These are phyloP conservation scores for Leucania comma DNA, from an alignment of 2,888 invertebrate species.

Conservation along the genomic window DNA sequence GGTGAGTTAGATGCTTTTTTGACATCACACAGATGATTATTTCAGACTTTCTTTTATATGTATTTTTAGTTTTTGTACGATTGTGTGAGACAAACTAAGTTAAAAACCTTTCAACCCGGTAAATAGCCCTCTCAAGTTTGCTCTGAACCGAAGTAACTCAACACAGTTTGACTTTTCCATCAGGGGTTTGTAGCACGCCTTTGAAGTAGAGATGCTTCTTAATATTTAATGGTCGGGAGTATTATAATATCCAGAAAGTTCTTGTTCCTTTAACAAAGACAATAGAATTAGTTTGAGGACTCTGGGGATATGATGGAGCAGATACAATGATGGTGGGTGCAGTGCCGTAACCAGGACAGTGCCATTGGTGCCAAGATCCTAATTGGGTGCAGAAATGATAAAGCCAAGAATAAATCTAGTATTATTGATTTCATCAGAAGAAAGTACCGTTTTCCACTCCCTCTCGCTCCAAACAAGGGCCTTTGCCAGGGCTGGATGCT, in stretches of 20 bases:
- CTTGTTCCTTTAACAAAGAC: conserved; percentile 14
- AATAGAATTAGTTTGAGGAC: conserved; percentile 34
- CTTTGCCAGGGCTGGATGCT: too few species aligned
- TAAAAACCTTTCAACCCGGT: conserved; percentile 9
- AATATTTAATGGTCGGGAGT: conserved; percentile 36
- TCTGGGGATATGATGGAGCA: conserved; percentile 11
- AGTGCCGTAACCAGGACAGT: background rate
- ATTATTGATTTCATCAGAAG: too few species aligned
- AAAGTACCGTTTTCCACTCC: too few species aligned
- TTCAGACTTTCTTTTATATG: too few species aligned
- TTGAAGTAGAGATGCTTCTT: conserved; percentile 38
- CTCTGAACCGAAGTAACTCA: conserved; percentile 16
- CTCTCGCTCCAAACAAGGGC: too few species aligned
- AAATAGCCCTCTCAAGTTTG: conserved; percentile 19
- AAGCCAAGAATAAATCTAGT: too few species aligned
- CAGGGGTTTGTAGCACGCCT: conserved; percentile 19
- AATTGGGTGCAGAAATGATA: too few species aligned
- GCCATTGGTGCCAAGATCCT: too few species aligned
- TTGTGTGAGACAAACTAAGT: background rate
- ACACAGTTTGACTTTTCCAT: conserved; percentile 38
- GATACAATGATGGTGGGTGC: background rate
- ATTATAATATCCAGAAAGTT: conserved; percentile 35
- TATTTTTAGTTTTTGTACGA: too few species aligned
- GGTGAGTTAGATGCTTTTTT: too few species aligned
- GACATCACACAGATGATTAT: too few species aligned